These are phyloP conservation scores for Porites cylindrica DNA, from an alignment of 92 coral and sea anemone genomes.

Conservation along the genomic window DNA sequence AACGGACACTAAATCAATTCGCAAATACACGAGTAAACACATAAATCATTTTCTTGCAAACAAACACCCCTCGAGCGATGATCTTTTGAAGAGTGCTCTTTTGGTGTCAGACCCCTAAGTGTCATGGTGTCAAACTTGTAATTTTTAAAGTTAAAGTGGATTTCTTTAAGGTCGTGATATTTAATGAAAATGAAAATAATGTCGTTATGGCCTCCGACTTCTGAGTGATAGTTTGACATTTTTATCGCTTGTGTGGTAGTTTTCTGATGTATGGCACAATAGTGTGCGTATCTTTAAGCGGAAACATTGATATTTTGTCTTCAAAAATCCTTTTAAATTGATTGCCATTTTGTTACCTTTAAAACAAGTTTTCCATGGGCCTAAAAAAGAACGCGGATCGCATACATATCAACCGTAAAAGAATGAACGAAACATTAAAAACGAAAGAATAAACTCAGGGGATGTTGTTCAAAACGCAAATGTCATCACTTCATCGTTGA, in stretches of 20 bases:
- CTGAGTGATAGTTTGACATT: slow-evolving; percentile 18
- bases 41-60: slow-evolving; percentile 15
- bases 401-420: background rate
- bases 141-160: background rate
- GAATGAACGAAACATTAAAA: background rate
- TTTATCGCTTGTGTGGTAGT: slow-evolving; percentile 24
- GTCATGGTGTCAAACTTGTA: background rate
- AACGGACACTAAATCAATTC: slow-evolving; percentile 8
- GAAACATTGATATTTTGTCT: slow-evolving; percentile 34
- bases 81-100: background rate
- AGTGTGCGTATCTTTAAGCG: slow-evolving; percentile 4
- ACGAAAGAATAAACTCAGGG: background rate
- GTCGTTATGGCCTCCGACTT: background rate
- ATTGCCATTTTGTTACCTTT: slow-evolving; percentile 1
- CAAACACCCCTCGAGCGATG: slow-evolving; percentile 2
- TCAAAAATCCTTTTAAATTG: slow-evolving; percentile 1
- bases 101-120: background rate
- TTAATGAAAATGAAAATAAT: slow-evolving; percentile 15
- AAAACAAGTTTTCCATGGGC: slow-evolving; percentile 4
- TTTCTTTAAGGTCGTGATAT: background rate
- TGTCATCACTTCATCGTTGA: background rate
- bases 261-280: background rate
- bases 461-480: background rate
- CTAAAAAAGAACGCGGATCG: background rate
- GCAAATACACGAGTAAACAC: slow-evolving; percentile 26